These are phyloP conservation scores for Microctenopoma lineatum DNA, from an alignment of 2,797 vertebrate genomes.

Conservation along the genomic window DNA sequence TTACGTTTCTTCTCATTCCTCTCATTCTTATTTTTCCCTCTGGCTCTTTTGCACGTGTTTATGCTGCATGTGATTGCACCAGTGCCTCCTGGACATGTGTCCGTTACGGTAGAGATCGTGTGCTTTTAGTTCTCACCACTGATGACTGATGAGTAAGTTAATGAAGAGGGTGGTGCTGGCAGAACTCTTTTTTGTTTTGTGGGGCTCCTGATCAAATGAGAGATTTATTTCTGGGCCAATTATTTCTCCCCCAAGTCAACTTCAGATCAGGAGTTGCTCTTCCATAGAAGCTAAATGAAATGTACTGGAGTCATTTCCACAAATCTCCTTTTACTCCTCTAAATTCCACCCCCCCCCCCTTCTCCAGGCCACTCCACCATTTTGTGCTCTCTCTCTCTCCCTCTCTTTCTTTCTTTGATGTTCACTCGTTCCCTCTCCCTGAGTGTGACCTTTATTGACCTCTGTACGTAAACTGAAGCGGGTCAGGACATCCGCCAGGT, in stretches of 20 bases:
- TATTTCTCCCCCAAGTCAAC: conserved; percentile 44
- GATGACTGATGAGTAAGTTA: no score
- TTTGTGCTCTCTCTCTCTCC: conserved; percentile 57
- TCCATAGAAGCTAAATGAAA: conserved; percentile 80
- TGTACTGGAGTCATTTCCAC: conserved; percentile 77
- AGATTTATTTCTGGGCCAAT: conserved; percentile 55
- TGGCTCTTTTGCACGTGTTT: no score
- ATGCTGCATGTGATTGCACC: no score
- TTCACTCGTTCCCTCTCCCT: conserved; percentile 60
- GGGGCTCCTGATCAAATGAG: conserved; percentile 72
- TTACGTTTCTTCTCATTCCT: no score
- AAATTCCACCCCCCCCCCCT: conserved; percentile 48
- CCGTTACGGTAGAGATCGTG: no score
- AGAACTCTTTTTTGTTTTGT: conserved; percentile 59
- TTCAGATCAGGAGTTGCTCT: conserved; percentile 72
- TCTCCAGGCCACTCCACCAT: conserved; percentile 73
- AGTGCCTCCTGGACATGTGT: no score
- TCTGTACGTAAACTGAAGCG: conserved; percentile 79
- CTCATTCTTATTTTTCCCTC: no score
- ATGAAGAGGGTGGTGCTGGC: conserved; percentile 26
- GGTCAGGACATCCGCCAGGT: conserved; percentile 77
- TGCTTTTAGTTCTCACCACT: no score
- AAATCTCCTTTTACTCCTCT: conserved; percentile 54
- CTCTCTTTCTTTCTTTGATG: conserved; percentile 41
- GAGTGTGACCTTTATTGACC: conserved; percentile 81